These are phyloP conservation scores for Volucella inflata DNA, from an alignment of 2,888 invertebrate genomes.

Conservation along the genomic window DNA sequence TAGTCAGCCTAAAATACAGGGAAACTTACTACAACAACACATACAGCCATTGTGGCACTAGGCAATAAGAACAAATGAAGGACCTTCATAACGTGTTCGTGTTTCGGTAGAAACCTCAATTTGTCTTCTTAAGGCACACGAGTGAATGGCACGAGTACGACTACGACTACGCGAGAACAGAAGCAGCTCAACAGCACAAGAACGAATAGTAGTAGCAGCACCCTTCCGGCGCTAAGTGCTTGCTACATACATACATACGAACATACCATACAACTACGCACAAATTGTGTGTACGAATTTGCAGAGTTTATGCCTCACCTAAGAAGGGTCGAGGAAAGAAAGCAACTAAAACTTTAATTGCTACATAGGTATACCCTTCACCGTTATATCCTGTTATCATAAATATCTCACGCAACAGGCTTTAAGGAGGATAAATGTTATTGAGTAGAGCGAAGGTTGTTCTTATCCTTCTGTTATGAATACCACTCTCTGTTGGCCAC, in stretches of 20 bases:
- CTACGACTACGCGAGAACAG: background rate
- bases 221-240: conserved; percentile 71
- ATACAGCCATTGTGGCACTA: background rate
- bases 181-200: background rate
- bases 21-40: background rate
- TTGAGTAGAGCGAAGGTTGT: conserved; percentile 30
- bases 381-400: conserved; percentile 67
- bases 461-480: conserved; percentile 1
- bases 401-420: conserved; percentile 75
- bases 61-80: background rate
- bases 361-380: conserved; percentile 65
- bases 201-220: conserved; percentile 28
- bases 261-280: conserved; percentile 46
- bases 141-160: conserved; percentile 11
- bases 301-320: conserved; percentile 29
- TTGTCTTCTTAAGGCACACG: conserved; percentile 55
- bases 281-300: conserved; percentile 26
- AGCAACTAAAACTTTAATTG: conserved; percentile 66
- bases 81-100: conserved; percentile 61
- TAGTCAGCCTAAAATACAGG: conserved; percentile 7
- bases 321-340: conserved; percentile 10
- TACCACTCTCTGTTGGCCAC: conserved; percentile 5
- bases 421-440: conserved; percentile 54
- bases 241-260: background rate
- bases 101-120: conserved; percentile 54